Base-by-base conservation (phyloP, 92 coral and sea anemone species). In the Epizoanthus scotinus region DNA sequence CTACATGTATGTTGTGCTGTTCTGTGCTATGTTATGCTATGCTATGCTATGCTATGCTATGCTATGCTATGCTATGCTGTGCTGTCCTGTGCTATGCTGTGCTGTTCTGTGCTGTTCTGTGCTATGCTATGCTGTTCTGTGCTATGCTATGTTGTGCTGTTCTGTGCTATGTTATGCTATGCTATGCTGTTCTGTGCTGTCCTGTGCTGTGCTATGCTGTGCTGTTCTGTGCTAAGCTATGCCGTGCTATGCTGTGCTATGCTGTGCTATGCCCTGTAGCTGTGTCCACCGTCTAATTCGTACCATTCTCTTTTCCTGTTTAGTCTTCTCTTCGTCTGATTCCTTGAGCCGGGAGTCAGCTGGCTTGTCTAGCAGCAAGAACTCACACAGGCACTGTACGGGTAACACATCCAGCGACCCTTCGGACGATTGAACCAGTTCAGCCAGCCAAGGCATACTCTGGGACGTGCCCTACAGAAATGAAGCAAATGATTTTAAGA, bases 401-500 rank as follows among this genome's bases (percentile, higher is more conserved):
- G 99, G 99, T 26, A 96, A 86, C 21, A 91, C 99, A 78, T 96
- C 99, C 78, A 96, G 82, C 27, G 99, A 96, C 1, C 94, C 99
- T 53, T 96, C 98, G 8, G 98, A 91, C 0, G 99, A 91, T 40
- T 93, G 98, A 58, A 96, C 99, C 25, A 96, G 89, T 13, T 96
- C 99, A 28, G 99, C 99, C 55, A 96, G 78, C 99, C 99, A 96
- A 22, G 99, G 99, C 90, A 94, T 87, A 50, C 99, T 96, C 67
- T 96, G 98, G 38, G 99, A 89, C 44, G 99, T 89, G 38, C 98
- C 98, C 98, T 94, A 10, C 52, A 47, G 52, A 47, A 47, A 47
- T 6, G 14, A 47, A 47, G 52, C 52, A 47, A 62, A 28, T 62
- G 17, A 22, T 28, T 28, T 22, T 0, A 34, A 34, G 40, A 34